Evolutionary conservation across 30 jellyfish, hydroid and myxozoan species (phyloP).

Genomic region (Hydra vulgaris): DNA sequence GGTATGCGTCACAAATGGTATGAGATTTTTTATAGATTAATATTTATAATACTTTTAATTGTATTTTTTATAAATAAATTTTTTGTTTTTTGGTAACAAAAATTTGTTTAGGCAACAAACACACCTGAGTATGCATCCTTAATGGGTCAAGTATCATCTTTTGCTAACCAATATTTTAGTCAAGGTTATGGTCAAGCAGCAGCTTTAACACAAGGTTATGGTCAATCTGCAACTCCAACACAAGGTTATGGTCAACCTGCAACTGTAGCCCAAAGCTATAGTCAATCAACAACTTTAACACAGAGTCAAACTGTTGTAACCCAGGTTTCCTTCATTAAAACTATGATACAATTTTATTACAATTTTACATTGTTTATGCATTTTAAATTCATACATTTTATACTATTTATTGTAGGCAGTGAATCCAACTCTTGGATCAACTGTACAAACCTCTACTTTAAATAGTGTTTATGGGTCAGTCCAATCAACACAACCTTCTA

Average conservation of each 20-base stretch:
- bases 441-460: background rate
- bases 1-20: constrained; percentile 3
- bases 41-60: background rate
- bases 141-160: constrained; percentile 18
- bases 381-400: too few relatives aligned
- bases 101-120: background rate
- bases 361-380: background rate
- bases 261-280: background rate
- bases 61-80: background rate
- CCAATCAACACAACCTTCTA: background rate
- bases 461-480: background rate
- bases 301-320: background rate
- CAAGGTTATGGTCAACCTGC: constrained; percentile 5
- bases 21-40: background rate
- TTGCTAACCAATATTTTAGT: constrained; percentile 11
- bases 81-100: background rate
- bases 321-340: background rate
- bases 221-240: background rate
- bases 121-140: constrained; percentile 14
- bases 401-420: background rate
- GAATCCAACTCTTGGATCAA: background rate
- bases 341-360: background rate
- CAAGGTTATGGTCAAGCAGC: constrained; percentile 1
- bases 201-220: background rate
- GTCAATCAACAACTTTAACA: background rate